Conservation (phyloP, 2,797 vertebrate genomes). For the Silurus lanzhouensis region DNA sequence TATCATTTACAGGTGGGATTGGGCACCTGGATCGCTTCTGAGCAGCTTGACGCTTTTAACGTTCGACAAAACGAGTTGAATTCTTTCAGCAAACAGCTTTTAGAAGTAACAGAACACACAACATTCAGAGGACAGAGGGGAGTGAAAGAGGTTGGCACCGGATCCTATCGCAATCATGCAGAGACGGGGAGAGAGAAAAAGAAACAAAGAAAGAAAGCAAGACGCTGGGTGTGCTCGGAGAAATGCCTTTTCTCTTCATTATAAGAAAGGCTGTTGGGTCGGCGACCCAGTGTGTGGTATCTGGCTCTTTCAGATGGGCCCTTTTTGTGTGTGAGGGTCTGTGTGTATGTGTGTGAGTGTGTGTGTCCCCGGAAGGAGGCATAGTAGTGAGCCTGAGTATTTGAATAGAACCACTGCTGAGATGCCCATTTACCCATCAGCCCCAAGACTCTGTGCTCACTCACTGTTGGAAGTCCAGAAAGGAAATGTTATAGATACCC, state of each 20-base stretch:
- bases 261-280: conserved; percentile 36
- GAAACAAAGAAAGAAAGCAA: not conserved
- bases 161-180: conserved; percentile 30
- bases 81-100: not conserved
- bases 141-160: not conserved
- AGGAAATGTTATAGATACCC: conserved; percentile 20
- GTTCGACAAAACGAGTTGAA: not conserved
- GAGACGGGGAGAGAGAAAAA: conserved; percentile 22
- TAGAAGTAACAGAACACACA: not conserved
- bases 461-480: conserved; percentile 15
- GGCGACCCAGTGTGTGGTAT: conserved; percentile 39
- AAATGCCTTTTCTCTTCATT: conserved; percentile 2
- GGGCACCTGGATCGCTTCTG: not conserved
- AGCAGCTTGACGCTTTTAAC: not conserved
- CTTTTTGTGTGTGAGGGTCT: conserved; percentile 25
- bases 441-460: conserved; percentile 16
- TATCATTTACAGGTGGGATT: not conserved
- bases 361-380: conserved; percentile 28
- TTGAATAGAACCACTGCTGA: conserved; percentile 39
- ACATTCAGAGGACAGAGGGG: not conserved
- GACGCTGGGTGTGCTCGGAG: not conserved
- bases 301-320: conserved; percentile 24
- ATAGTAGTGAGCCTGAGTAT: conserved; percentile 24
- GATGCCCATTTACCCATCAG: conserved; percentile 51
- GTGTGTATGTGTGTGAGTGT: conserved; percentile 37